These are phyloP conservation scores for Agrilus planipennis DNA, from an alignment of 1,140 invertebrate genomes.

Conservation along the genomic window DNA sequence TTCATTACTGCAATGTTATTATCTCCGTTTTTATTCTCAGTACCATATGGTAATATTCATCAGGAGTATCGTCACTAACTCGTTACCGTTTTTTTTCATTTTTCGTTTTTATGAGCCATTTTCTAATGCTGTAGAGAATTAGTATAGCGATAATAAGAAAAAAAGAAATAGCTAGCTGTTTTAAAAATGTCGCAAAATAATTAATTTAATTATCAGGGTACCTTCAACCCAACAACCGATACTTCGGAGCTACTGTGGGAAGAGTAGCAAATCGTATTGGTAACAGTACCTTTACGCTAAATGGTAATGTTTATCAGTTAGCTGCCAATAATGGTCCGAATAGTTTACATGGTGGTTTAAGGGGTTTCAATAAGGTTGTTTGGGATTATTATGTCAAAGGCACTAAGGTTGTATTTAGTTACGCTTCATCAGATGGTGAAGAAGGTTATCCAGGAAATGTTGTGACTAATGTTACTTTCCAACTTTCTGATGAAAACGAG, in stretches of 20 bases:
- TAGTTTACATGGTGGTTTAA: conserved; percentile 75
- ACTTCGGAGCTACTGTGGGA: conserved; percentile 82
- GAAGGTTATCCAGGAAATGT: conserved; percentile 80
- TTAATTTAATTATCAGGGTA: no score
- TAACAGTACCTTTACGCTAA: conserved; percentile 53
- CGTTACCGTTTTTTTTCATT: no score
- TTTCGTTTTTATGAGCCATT: no score
- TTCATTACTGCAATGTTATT: no score
- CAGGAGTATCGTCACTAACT: no score
- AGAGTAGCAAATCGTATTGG: conserved; percentile 79
- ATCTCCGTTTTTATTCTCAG: no score
- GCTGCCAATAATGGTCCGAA: conserved; percentile 58
- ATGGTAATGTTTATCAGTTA: conserved; percentile 56
- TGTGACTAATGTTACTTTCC: conserved; percentile 53
- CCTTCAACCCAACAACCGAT: conserved; percentile 47
- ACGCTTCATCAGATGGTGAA: conserved; percentile 52
- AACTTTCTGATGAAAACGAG: conserved; percentile 57
- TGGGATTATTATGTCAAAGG: conserved; percentile 29
- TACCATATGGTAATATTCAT: no score
- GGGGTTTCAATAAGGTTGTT: conserved; percentile 73
- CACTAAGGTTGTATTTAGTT: conserved; percentile 32
- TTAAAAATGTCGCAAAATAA: no score
- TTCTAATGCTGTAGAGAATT: no score
- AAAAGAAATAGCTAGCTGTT: no score
- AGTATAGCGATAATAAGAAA: no score